These are phyloP conservation scores for Nansenia antarctica DNA, from an alignment of 2,113 vertebrate genomes.

Conservation along the genomic window DNA sequence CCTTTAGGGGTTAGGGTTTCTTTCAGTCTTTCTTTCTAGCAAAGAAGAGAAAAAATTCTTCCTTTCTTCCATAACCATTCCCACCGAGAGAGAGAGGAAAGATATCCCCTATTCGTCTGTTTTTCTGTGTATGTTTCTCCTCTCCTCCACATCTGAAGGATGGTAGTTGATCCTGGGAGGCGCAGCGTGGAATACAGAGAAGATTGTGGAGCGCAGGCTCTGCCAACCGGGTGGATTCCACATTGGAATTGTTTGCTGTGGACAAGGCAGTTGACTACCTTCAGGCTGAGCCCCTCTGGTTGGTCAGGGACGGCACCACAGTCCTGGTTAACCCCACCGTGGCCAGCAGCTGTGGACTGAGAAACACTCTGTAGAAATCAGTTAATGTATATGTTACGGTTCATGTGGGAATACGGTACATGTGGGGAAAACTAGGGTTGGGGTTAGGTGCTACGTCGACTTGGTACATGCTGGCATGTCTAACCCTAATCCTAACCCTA, in stretches of 20 bases:
- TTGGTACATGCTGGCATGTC: too few relatives aligned
- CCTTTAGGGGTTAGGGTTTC: too few relatives aligned
- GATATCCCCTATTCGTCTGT: not conserved
- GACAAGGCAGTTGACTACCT: constrained; percentile 19
- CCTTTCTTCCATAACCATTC: too few relatives aligned
- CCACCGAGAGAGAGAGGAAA: not conserved
- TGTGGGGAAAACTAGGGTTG: too few relatives aligned
- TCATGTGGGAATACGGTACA: too few relatives aligned
- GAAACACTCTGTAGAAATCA: not conserved
- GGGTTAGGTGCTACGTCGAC: too few relatives aligned
- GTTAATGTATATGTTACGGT: too few relatives aligned
- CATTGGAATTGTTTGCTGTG: constrained; percentile 27
- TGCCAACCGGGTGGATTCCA: constrained; percentile 45
- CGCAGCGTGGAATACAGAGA: too few relatives aligned
- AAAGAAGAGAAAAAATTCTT: not conserved
- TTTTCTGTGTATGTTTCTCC: not conserved
- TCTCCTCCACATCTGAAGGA: not conserved
- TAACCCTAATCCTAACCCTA: too few relatives aligned
- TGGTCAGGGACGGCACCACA: not conserved
- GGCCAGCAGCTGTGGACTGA: not conserved
- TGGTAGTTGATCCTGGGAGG: not conserved
- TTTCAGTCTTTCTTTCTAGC: too few relatives aligned
- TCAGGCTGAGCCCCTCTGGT: not conserved
- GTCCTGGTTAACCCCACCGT: not conserved
- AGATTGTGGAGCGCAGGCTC: too few relatives aligned